Evolutionary conservation across 2,888 invertebrate genomes (phyloP), one percentile per base, ranked within the genome.

Genomic region (Anarsia innoxiella): DNA sequence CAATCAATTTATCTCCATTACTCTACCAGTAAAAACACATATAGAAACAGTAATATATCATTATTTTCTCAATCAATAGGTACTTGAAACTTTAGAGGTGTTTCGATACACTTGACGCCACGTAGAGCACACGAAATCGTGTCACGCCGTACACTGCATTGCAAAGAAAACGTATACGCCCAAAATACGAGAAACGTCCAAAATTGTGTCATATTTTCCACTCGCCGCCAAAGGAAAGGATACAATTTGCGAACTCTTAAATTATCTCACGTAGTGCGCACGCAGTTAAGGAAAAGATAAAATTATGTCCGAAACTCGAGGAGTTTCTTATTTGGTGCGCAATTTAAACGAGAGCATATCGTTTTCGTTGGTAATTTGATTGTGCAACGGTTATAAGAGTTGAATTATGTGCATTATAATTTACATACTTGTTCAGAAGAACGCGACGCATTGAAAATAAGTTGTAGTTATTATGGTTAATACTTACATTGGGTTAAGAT

Each of bases 71-170:
- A 39, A 39, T n/a, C n/a, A n/a, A n/a, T n/a, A n/a, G n/a, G n/a
- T 30, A 39, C 23, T 16, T 23, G 39, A 14, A 34, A 39, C 39
- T 8, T 29, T 33, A 39, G 23, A 16, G 27, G 27, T 8, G 34
- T 39, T 38, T 34, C 33, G 34, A 19, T 39, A 39, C 39, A 36
- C 11, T 30, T 40, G 36, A 31, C 26, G 31, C 35, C 23, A 40
- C 26, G n/a, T 5, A 37, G 15, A 16, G 28, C 16, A 23, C 23
- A 15, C 16, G 38, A 32, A 38, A 38, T 15, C 25, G 16, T 32
- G 33, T 23, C 28, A 38, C 33, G 8, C 11, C 2, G 27, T 38
- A 33, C 38, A 38, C 37, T 41, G 30, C 30, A 28, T 27, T 30
- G 25, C 19, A 36, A 36, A 34, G 25, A 19, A 26, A 34, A 26